phyloP scores from a whole-genome alignment of 2,113 vertebrate genomes.

The Leuciscus idus region DNA sequence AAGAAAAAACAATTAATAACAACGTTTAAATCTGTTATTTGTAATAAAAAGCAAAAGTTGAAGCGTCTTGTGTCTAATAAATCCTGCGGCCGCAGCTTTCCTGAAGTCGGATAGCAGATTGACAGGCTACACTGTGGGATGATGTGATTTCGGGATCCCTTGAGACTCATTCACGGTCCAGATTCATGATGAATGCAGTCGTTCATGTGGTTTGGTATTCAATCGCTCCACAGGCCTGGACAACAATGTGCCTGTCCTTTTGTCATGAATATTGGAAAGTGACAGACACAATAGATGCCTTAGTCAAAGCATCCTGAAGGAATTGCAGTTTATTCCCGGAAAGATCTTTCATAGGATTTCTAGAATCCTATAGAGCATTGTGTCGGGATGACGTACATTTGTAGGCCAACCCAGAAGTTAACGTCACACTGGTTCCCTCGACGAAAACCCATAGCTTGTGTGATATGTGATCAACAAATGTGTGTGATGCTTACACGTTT shows the following conservation, averaged over 20 bases:
- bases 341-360: not conserved
- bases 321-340: not conserved
- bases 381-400: no score
- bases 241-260: not conserved
- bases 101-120: not conserved
- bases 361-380: not conserved
- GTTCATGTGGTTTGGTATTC: not conserved
- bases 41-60: not conserved
- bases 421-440: no score
- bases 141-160: not conserved
- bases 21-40: not conserved
- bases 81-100: not conserved
- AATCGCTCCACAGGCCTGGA: not conserved
- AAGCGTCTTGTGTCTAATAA: no score
- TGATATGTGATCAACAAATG: no score
- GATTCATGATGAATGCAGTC: constrained; percentile 11
- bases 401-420: no score
- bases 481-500: no score
- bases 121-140: not conserved
- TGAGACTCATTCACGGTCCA: not conserved
- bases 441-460: no score
- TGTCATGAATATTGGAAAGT: not conserved
- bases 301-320: not conserved
- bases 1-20: not conserved
- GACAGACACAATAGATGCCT: not conserved